Evolutionary conservation across 2,113 vertebrate genomes (phyloP).

Genomic region (Thalassoma bifasciatum): DNA sequence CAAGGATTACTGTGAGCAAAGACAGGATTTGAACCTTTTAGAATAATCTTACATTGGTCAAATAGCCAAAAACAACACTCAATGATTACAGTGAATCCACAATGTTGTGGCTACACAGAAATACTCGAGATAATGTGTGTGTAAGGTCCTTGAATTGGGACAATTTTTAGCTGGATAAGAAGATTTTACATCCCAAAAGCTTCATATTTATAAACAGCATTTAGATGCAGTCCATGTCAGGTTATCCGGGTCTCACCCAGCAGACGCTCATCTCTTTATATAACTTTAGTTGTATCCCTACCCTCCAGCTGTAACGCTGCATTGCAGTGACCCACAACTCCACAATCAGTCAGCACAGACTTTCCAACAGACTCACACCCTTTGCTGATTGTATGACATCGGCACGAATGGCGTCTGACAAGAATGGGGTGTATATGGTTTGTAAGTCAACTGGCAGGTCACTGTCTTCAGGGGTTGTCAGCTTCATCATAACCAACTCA

Average conservation of each 20-base stretch:
- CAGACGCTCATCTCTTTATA: slow-evolving; percentile 54
- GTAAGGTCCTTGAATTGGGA: slow-evolving; percentile 52
- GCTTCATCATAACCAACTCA: slow-evolving; percentile 50
- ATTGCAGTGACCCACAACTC: slow-evolving; percentile 37
- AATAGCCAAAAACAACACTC: slow-evolving; percentile 61
- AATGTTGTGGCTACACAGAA: slow-evolving; percentile 19
- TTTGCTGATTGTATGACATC: slow-evolving; percentile 59
- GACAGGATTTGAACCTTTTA: slow-evolving; percentile 58
- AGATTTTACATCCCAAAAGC: slow-evolving; percentile 61
- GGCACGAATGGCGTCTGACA: slow-evolving; percentile 59
- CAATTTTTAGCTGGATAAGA: slow-evolving; percentile 51
- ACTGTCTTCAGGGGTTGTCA: slow-evolving; percentile 56
- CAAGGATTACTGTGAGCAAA: slow-evolving; percentile 31
- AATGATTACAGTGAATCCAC: slow-evolving; percentile 41
- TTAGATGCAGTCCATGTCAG: slow-evolving; percentile 19
- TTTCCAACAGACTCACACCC: slow-evolving; percentile 34
- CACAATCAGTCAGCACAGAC: neutral
- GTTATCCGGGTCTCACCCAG: slow-evolving; percentile 43
- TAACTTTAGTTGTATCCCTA: slow-evolving; percentile 32
- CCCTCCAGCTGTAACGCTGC: slow-evolving; percentile 45
- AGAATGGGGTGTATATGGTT: slow-evolving; percentile 59
- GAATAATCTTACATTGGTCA: slow-evolving; percentile 58
- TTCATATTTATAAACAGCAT: slow-evolving; percentile 21
- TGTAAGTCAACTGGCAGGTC: slow-evolving; percentile 70
- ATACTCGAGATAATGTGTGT: slow-evolving; percentile 38